A percentile compares a stretch with the other conserved stretches of the same genome.
These are phyloP conservation scores for Acholoe squamosa DNA, from an alignment of 2,888 invertebrate species.

Conservation along the genomic window DNA sequence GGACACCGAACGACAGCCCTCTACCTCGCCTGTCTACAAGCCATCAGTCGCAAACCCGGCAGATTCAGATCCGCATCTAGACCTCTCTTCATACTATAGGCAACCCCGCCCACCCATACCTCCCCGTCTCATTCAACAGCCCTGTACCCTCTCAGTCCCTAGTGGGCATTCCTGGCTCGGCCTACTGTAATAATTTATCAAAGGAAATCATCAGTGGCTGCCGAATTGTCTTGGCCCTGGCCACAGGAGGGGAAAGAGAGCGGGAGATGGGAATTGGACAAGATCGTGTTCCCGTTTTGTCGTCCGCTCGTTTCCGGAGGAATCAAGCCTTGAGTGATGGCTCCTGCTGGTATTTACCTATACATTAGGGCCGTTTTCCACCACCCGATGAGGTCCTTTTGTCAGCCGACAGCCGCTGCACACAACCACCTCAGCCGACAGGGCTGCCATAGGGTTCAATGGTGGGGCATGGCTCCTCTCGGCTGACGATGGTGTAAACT, in stretches of 20 bases:
- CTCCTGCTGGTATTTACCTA: neutral
- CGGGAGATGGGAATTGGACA: slow-evolving; percentile 47
- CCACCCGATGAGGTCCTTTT: too few relatives aligned
- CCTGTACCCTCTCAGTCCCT: neutral
- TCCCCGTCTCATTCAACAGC: neutral
- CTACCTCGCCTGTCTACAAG: neutral
- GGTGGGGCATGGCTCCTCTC: too few relatives aligned
- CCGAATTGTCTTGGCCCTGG: slow-evolving; percentile 15
- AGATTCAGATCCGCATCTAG: too few relatives aligned
- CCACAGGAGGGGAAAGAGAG: neutral
- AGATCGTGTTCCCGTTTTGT: slow-evolving; percentile 22
- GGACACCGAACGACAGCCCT: neutral
- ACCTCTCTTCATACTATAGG: neutral
- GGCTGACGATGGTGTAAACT: too few relatives aligned
- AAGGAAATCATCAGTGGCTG: slow-evolving; percentile 48
- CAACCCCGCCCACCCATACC: neutral
- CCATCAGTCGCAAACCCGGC: neutral
- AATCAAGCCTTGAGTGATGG: neutral
- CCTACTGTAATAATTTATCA: slow-evolving; percentile 53
- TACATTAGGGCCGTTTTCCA: neutral
- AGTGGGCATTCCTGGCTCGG: slow-evolving; percentile 36
- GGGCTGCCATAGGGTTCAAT: too few relatives aligned
- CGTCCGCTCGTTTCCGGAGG: slow-evolving; percentile 1
- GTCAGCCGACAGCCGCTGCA: too few relatives aligned
- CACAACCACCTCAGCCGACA: too few relatives aligned